Evolutionary conservation across 2,113 vertebrate genomes (phyloP).

Genomic region (Hucho hucho): DNA sequence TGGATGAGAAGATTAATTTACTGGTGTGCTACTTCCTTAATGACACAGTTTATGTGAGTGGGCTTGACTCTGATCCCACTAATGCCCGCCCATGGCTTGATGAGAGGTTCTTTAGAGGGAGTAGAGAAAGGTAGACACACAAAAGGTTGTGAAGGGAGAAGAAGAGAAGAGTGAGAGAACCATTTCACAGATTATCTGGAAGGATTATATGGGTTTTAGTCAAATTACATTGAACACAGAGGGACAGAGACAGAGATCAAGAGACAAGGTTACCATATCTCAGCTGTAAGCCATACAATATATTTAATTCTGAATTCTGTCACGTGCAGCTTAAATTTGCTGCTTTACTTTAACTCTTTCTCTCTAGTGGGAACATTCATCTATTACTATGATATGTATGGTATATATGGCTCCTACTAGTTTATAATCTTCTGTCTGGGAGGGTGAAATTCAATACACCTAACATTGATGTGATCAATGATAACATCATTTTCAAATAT

Average conservation of each 20-base stretch:
- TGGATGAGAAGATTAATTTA: constrained; percentile 71
- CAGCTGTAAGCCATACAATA: constrained; percentile 75
- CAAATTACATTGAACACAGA: constrained; percentile 78
- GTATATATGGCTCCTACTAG: background rate
- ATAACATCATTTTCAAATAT: constrained; percentile 7
- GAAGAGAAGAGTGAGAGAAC: constrained; percentile 68
- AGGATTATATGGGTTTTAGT: constrained; percentile 78
- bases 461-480: background rate
- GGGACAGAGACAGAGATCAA: constrained; percentile 72
- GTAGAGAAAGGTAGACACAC: constrained; percentile 67
- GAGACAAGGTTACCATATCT: constrained; percentile 74
- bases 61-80: constrained; percentile 54
- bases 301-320: constrained; percentile 71
- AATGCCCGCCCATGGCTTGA: constrained; percentile 59
- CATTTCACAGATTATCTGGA: constrained; percentile 79
- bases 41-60: constrained; percentile 63
- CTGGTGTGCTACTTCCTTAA: constrained; percentile 66
- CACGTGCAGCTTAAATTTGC: constrained; percentile 46
- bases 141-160: constrained; percentile 60
- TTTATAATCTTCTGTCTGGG: background rate
- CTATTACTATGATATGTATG: background rate
- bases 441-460: background rate
- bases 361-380: background rate
- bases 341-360: constrained; percentile 19
- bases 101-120: constrained; percentile 42